Conservation (phyloP, 2,888 invertebrate genomes). For the Agriopis marginaria region DNA sequence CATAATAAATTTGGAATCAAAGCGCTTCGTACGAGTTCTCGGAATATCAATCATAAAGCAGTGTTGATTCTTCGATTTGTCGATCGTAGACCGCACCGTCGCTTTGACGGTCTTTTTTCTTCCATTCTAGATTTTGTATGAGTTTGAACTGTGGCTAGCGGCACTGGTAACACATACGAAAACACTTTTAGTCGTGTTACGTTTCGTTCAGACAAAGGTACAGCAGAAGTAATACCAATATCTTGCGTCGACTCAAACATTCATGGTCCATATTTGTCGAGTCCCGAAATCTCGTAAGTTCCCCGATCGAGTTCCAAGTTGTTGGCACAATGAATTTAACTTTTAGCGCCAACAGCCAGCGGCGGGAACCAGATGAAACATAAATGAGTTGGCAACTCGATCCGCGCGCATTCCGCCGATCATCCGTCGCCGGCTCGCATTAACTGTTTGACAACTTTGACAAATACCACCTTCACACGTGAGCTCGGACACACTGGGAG, state of each 20-base stretch:
- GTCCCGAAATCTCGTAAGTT: slow-evolving; percentile 30
- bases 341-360: slow-evolving; percentile 33
- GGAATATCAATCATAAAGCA: too few species aligned
- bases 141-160: too few species aligned
- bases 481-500: neutral
- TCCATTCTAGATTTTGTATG: too few species aligned
- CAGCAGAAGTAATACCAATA: neutral
- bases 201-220: neutral
- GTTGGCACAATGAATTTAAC: slow-evolving; percentile 44
- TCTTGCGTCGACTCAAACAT: slow-evolving; percentile 17
- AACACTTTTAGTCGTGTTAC: neutral
- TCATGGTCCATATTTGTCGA: slow-evolving; percentile 31
- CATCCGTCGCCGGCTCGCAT: slow-evolving; percentile 41
- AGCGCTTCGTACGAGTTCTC: too few species aligned
- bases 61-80: too few species aligned
- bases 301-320: slow-evolving; percentile 11
- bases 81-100: too few species aligned
- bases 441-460: slow-evolving; percentile 44
- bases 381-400: slow-evolving; percentile 46
- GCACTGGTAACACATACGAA: neutral
- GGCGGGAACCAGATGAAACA: slow-evolving; percentile 42
- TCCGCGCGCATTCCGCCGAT: slow-evolving; percentile 49
- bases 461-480: slow-evolving; percentile 27
- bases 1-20: too few species aligned
- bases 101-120: too few species aligned